Base-by-base conservation (phyloP, 2,113 vertebrate genomes). In the Pterocles gutturalis region DNA sequence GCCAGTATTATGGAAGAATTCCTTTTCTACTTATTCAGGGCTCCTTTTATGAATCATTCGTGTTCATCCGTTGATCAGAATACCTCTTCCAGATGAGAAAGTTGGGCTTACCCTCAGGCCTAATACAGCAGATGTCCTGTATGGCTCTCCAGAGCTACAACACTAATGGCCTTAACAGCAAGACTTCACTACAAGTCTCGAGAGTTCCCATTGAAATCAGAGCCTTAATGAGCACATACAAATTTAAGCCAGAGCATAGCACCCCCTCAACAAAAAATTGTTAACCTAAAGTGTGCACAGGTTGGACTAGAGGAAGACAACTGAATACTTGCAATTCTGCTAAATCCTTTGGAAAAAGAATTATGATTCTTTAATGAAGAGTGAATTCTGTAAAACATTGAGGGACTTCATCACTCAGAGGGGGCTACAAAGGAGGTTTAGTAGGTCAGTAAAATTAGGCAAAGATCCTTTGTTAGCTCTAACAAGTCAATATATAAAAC, bases 21-120 rank as follows among this genome's bases (percentile, higher is more conserved):
- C 43, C 17, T 83, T 70, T 86, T 29, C 49, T 65, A 24, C 45
- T 89, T 84, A 41, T 58, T 83, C 54, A 70, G 41, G 36, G 25
- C 58, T 91, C 24, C 60, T 91, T 96, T 89, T 85, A 79, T 72
- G 82, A 84, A 84, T 89, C 93, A 91, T 91, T 95, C 87, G 45
- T 91, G 67, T 70, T 87, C 60, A 60, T 87, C 83, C 87, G 87
- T 76, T 93, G 81, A 96, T 94, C 87, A 93, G 73, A 95, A 96
- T 65, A 89, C 20, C 13, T 89, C 81, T 84, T 96, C 91, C 94
- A 94, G 87, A 87, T 89, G 81, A 94, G 60, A 87, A 51, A 79
- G 38, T 24, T 71, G 6, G 83, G 45, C 38, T 67, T 93, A 76
- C 73, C 87, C 89, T 95, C 33, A 84, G 87, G 94, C 77, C 75